Evolutionary conservation across 2,113 vertebrate genomes (phyloP), one percentile per base, ranked within the genome.

Genomic region (Pycnonotus jocosus): DNA sequence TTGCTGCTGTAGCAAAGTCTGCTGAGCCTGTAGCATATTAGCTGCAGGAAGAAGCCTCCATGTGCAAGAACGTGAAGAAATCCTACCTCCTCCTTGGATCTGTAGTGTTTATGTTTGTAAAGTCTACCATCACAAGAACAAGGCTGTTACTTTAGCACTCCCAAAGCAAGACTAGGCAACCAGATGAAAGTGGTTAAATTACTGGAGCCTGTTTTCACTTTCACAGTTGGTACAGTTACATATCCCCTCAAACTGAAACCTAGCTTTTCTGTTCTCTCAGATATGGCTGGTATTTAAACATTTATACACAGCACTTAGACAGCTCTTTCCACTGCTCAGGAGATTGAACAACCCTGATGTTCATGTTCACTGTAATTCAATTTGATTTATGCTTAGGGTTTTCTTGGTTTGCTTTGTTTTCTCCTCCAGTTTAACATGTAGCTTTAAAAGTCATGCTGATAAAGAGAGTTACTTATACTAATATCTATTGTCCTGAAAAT

Each of bases 211-310:
- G 27, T 60, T 68, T 78, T 70, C 53, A 37, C 42, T 86, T 89
- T 57, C 81, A 73, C 38, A 83, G 40, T 8, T 9, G 11, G 19
- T 31, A 50, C 2, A 33, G 10, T 12, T 30, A 57, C 48, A 5
- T 40, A 42, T 42, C 25, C 37, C 17, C 56, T 90, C 87, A 89
- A 88, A 87, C 1, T 81, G 80, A 74, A 66, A 91, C 60, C 38
- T 68, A 92, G 51, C 24, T 92, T 38, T 90, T 96, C 45, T 95
- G 66, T 84, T 73, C 47, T 66, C 56, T 73, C 87, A 83, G 47
- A 91, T 37, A 71, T 8, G 25, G n/a, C 30, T 68, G 42, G 72
- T 89, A 95, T 66, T 95, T 80, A 95, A 93, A 92, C 13, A 86
- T 60, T 56, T 81, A 82, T 23, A 88, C 21, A 61, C 15, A 60